A percentile compares a stretch with the other conserved stretches of the same genome.
phyloP scores from a whole-genome alignment of 2,113 vertebrate species.

The Phalacrocorax brasilianus region DNA sequence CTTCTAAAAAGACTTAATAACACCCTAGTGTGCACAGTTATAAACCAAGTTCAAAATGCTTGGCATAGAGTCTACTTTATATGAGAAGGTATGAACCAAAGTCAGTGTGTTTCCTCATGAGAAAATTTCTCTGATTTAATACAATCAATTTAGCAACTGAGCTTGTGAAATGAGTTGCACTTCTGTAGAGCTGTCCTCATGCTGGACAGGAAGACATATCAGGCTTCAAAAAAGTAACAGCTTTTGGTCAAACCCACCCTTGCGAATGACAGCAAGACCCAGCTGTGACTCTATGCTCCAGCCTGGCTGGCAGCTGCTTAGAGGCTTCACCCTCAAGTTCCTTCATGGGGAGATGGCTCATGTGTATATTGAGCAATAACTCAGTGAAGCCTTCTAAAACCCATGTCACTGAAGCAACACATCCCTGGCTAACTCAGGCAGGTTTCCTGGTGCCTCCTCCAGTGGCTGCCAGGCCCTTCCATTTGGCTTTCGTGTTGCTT shows the following conservation, averaged over 20 bases:
- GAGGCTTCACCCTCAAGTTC: not conserved
- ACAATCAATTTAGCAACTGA: not conserved
- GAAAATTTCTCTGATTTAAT: not conserved
- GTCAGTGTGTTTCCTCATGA: not conserved
- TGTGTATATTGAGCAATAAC: not conserved
- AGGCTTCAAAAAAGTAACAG: not conserved
- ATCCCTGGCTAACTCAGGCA: not conserved
- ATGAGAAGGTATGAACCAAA: not conserved
- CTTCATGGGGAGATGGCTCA: not conserved
- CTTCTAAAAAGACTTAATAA: not conserved
- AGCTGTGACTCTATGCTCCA: not conserved
- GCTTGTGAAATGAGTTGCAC: not conserved
- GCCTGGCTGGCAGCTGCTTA: not conserved
- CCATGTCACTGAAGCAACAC: not conserved
- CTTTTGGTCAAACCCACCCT: not conserved
- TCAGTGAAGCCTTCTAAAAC: not conserved
- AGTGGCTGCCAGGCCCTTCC: not conserved
- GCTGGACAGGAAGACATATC: not conserved
- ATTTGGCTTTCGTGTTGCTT: rapidly evolving
- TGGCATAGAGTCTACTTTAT: not conserved
- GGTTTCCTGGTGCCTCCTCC: not conserved
- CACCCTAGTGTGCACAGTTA: not conserved
- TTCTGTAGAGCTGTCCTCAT: not conserved
- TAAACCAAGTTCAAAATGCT: not conserved
- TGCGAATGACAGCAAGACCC: not conserved